These are phyloP conservation scores for Dendrolimus pini DNA, from an alignment of 2,888 invertebrate genomes.

Conservation along the genomic window DNA sequence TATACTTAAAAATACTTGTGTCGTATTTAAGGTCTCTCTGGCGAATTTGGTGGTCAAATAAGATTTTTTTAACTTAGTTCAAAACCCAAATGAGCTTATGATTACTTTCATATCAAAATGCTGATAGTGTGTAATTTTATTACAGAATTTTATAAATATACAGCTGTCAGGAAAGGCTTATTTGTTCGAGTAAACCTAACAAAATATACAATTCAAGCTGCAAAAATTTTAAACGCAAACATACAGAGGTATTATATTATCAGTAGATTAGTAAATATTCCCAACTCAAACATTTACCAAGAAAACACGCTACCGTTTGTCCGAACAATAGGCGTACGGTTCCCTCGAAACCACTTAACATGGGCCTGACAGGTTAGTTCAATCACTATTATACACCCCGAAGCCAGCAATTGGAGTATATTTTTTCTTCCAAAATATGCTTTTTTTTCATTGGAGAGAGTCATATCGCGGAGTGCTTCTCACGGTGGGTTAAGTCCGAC, in stretches of 20 bases:
- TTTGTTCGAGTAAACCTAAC: conserved; percentile 25
- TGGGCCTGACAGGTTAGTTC: conserved; percentile 76
- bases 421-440: conserved; percentile 36
- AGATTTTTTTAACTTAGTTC: no score
- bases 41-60: no score
- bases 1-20: no score
- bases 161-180: conserved; percentile 28
- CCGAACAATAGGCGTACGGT: conserved; percentile 60
- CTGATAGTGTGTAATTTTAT: no score
- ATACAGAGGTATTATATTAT: conserved; percentile 39
- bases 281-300: conserved; percentile 68
- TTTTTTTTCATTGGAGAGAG: conserved; percentile 51
- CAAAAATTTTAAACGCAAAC: conserved; percentile 47
- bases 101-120: no score
- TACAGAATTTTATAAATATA: background rate
- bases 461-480: conserved; percentile 48
- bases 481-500: conserved; percentile 36
- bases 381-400: conserved; percentile 68
- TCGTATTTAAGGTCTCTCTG: no score
- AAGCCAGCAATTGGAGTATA: conserved; percentile 64
- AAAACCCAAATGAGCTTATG: no score
- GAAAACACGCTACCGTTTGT: conserved; percentile 71
- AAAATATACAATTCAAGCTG: conserved; percentile 38
- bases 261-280: conserved; percentile 61
- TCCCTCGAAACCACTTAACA: conserved; percentile 73